Conservation (phyloP, 1,140 invertebrate genomes). For the Dendrolimus punctatus region DNA sequence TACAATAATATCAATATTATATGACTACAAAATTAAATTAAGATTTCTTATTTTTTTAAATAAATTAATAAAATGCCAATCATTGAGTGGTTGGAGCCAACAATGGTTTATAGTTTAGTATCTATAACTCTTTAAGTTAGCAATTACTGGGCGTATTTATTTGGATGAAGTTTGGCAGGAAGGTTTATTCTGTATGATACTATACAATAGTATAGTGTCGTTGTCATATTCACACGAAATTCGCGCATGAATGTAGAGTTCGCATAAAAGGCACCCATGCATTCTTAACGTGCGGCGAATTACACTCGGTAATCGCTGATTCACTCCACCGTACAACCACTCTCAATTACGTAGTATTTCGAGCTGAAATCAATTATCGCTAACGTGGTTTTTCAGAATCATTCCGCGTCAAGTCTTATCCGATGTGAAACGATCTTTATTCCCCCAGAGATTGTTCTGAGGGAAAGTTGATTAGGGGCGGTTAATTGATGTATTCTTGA, state of each 20-base stretch:
- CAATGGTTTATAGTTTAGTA: too few relatives aligned
- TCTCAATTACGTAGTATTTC: slow-evolving; percentile 14
- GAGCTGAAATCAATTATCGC: slow-evolving; percentile 48
- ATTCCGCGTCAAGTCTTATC: slow-evolving; percentile 30
- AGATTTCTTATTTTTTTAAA: too few relatives aligned
- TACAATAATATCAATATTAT: too few relatives aligned
- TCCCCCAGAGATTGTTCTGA: slow-evolving; percentile 9
- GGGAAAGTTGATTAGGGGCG: slow-evolving; percentile 4
- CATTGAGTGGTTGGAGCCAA: too few relatives aligned
- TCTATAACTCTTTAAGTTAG: too few relatives aligned
- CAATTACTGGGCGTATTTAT: too few relatives aligned
- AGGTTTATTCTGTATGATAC: too few relatives aligned
- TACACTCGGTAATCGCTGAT: too few relatives aligned
- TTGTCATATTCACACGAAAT: slow-evolving; percentile 1
- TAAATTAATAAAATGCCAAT: too few relatives aligned
- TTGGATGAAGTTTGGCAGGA: too few relatives aligned
- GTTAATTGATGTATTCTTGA: slow-evolving; percentile 1
- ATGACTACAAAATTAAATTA: too few relatives aligned
- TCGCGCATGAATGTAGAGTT: not conserved
- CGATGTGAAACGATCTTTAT: slow-evolving; percentile 28
- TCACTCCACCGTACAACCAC: slow-evolving; percentile 9
- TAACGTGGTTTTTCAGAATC: slow-evolving; percentile 41
- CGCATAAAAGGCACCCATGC: slow-evolving; percentile 8
- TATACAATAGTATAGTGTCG: too few relatives aligned
- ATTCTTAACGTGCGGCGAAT: slow-evolving; percentile 9